Conservation (phyloP, 2,113 vertebrate genomes). For the Capreolus pygargus region DNA sequence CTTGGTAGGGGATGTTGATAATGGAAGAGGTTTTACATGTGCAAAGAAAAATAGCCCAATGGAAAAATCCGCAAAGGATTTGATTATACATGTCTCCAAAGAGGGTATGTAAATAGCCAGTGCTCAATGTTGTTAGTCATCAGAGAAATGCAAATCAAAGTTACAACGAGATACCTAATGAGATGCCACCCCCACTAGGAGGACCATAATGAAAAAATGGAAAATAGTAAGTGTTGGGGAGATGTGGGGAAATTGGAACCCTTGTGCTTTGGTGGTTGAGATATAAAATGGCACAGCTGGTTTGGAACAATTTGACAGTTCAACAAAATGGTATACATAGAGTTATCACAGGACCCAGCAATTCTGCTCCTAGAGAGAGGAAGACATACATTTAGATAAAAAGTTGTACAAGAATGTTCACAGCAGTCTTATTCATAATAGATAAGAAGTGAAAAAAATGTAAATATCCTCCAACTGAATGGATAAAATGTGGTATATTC, state of each 20-base stretch:
- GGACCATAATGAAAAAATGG: not conserved
- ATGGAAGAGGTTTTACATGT: not conserved
- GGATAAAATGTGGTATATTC: not conserved
- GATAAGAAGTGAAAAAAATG: not conserved
- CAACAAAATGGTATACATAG: not conserved
- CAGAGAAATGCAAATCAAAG: not conserved
- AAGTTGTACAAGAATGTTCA: not conserved
- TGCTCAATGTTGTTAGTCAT: not conserved
- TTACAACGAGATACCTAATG: not conserved
- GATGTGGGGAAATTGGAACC: not conserved
- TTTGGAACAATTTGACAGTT: not conserved
- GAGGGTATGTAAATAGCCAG: not conserved
- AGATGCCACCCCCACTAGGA: not conserved
- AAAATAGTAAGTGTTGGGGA: not conserved
- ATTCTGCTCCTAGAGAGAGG: not conserved
- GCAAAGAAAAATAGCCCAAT: not conserved
- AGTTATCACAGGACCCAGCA: not conserved
- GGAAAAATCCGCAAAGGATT: not conserved
- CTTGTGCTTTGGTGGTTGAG: not conserved
- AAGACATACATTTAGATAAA: not conserved
- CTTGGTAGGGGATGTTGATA: not conserved
- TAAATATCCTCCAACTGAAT: not conserved
- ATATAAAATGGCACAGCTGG: not conserved
- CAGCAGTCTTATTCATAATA: not conserved
- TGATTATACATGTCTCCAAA: not conserved